These are phyloP conservation scores for Meloidogyne floridensis DNA, from an alignment of 1,140 invertebrate species.

Conservation along the genomic window DNA sequence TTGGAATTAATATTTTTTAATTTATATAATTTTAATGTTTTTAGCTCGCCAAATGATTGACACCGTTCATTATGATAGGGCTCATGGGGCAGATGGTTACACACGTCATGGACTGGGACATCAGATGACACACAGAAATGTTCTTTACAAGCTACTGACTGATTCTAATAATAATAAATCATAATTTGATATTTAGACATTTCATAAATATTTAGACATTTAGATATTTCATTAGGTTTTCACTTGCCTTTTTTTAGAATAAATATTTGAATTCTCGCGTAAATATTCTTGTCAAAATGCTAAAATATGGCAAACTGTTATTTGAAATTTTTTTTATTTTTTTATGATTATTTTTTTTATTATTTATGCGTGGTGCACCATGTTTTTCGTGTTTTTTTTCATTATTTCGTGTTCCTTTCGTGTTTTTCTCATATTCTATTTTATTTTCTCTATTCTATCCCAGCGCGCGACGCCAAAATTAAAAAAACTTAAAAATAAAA, in stretches of 20 bases:
- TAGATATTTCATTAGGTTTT: too few species aligned
- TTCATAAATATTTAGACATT: background rate
- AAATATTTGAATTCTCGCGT: too few species aligned
- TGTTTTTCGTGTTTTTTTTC: background rate
- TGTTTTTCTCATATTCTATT: background rate
- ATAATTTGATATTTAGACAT: background rate
- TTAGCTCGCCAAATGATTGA: slow-evolving; percentile 62
- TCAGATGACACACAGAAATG: slow-evolving; percentile 26
- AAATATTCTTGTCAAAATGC: too few species aligned
- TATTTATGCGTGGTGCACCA: background rate
- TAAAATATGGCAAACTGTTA: too few species aligned
- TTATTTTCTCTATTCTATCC: background rate
- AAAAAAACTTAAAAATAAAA: background rate
- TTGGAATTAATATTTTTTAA: slow-evolving; percentile 10
- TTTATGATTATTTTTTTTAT: background rate
- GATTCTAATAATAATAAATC: background rate
- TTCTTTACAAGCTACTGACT: slow-evolving; percentile 34
- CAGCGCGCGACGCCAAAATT: background rate
- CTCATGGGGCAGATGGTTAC: slow-evolving; percentile 59
- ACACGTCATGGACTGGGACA: slow-evolving; percentile 34
- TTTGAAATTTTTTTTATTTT: slow-evolving; percentile 49
- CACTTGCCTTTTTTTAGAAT: too few species aligned
- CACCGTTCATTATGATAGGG: slow-evolving; percentile 38
- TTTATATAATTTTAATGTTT: slow-evolving; percentile 25
- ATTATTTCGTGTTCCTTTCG: background rate